Percentiles rank a stretch among this genome's conserved stretches.
phyloP scores from a whole-genome alignment of 2,888 invertebrate genomes.

The Ligdia adustata region DNA sequence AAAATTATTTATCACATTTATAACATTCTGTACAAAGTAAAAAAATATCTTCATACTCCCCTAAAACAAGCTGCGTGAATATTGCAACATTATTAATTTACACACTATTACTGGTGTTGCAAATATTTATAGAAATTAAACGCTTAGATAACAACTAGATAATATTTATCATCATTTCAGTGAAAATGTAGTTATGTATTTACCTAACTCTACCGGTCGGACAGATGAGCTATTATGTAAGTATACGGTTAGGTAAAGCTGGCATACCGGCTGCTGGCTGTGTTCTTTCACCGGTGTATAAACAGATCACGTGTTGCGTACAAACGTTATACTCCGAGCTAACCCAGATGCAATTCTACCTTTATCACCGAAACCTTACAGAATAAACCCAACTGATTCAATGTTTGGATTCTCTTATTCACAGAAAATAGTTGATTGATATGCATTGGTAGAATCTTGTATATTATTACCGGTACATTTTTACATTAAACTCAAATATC shows the following conservation, averaged over 20 bases:
- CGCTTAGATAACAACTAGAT: slow-evolving; percentile 35
- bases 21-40: slow-evolving; percentile 82
- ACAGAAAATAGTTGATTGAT: slow-evolving; percentile 31
- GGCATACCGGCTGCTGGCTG: no score
- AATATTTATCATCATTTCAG: slow-evolving; percentile 36
- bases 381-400: no score
- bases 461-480: no score
- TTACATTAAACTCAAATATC: no score
- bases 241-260: no score
- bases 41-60: slow-evolving; percentile 79
- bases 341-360: no score
- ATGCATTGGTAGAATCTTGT: slow-evolving; percentile 22
- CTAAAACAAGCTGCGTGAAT: slow-evolving; percentile 71
- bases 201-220: slow-evolving; percentile 43
- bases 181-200: slow-evolving; percentile 40
- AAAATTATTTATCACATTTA: slow-evolving; percentile 81
- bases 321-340: no score
- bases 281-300: no score
- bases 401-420: slow-evolving; percentile 26
- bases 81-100: slow-evolving; percentile 50
- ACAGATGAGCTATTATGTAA: no score
- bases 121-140: slow-evolving; percentile 45
- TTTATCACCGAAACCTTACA: no score
- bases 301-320: no score
- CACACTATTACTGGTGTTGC: slow-evolving; percentile 43